Base-by-base conservation (phyloP, 2,888 invertebrate genomes). In the Nysson spinosus region DNA sequence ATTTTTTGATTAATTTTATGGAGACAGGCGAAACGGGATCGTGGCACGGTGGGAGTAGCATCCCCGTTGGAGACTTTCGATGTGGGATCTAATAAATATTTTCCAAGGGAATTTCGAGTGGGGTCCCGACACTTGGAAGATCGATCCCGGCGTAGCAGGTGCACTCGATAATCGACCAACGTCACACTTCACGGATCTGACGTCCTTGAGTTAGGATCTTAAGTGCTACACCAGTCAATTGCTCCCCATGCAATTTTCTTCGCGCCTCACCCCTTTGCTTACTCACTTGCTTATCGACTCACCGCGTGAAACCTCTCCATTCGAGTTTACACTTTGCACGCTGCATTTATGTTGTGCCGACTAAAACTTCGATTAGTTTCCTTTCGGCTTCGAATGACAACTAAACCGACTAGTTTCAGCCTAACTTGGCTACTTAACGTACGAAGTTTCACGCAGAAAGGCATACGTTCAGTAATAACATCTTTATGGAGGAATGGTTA, bases 291-390 rank as follows among this genome's bases (percentile, higher is more conserved):
- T 54, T 49, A 57, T 56, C 37, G n/a, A 24, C 52, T 16, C 7
- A 3, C 46, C 12, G 22, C 20, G 28, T 20, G 12, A 35, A 44
- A 49, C 35, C 54, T 46, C 52, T 39, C 39, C 56, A 64, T 57
- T 57, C 42, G 35, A 72, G 69, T 65, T 74, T 75, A 68, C 69
- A 69, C 72, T 72, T 73, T 64, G 52, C 56, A 58, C 26, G 26
- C 42, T 40, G 58, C 57, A 12, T 54, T 26, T 56, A 72, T 66
- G 54, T 66, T 56, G 42, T 22, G 24, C 26, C 30, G 58, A 30
- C 75, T 76, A 76, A 75, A 81, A 81, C 79, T 81, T 81, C 78
- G 65, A 81, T 81, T 81, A 80, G 81, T 81, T 80, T 78, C 75
- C 70, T 57, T 56, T 67, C 62, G 52, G 64, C 64, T 68, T 44